Evolutionary conservation across 2,888 invertebrate genomes (phyloP).

Genomic region (Ptilodon capucinus): DNA sequence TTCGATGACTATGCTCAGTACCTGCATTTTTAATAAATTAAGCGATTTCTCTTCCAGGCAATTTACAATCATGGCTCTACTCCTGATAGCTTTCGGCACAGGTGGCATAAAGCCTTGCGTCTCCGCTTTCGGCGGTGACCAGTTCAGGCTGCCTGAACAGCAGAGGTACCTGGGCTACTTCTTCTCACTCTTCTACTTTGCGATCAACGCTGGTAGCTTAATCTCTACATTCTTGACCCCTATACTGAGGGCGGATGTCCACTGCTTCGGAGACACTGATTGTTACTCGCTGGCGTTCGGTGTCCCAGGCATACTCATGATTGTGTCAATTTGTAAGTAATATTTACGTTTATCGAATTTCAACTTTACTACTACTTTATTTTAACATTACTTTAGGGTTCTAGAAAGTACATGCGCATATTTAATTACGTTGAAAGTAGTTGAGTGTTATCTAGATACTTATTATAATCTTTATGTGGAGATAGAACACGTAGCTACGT

Average conservation of each 20-base stretch:
- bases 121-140: constrained; percentile 97
- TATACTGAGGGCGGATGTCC: constrained; percentile 89
- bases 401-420: too few relatives aligned
- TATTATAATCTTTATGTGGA: too few relatives aligned
- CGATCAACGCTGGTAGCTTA: constrained; percentile 95
- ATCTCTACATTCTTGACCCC: constrained; percentile 95
- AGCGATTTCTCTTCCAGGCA: constrained; percentile 66
- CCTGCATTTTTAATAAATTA: too few relatives aligned
- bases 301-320: constrained; percentile 93
- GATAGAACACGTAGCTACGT: too few relatives aligned
- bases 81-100: constrained; percentile 93
- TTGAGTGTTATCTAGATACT: too few relatives aligned
- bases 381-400: too few relatives aligned
- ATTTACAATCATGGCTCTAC: constrained; percentile 85
- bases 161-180: constrained; percentile 90
- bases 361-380: too few relatives aligned
- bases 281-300: constrained; percentile 95
- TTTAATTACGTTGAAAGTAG: too few relatives aligned
- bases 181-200: constrained; percentile 97
- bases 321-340: constrained; percentile 88
- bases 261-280: constrained; percentile 88
- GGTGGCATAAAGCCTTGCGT: constrained; percentile 99
- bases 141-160: constrained; percentile 92
- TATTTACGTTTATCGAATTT: too few relatives aligned
- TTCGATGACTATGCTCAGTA: too few relatives aligned